Conservation (phyloP, 2,113 vertebrate genomes). For the Hystrix cristata region DNA sequence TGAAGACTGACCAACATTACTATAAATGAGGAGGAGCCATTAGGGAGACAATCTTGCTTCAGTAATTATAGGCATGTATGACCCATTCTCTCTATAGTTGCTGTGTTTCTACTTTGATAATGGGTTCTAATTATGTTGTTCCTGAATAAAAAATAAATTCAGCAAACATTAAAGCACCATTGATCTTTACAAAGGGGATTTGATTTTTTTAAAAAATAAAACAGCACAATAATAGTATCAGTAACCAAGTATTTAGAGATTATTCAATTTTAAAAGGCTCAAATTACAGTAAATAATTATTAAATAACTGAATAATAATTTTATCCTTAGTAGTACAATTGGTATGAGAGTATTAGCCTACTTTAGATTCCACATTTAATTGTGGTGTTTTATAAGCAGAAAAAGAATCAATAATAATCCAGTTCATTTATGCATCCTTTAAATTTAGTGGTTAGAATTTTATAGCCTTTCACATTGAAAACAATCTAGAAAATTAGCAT, state of each 20-base stretch:
- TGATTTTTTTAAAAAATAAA: conserved; percentile 2
- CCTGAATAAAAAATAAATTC: not conserved
- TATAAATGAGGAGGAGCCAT: not conserved
- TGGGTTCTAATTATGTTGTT: conserved; percentile 14
- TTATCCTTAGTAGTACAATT: conserved; percentile 29
- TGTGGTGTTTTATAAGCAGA: not conserved
- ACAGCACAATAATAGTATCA: not conserved
- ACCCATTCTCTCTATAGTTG: not conserved
- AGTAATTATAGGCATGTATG: not conserved
- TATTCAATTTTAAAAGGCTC: not conserved
- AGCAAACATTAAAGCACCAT: not conserved
- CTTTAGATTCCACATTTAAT: conserved; percentile 57
- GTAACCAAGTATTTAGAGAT: not conserved
- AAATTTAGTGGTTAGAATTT: not conserved
- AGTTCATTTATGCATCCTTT: not conserved
- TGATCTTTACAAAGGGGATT: not conserved
- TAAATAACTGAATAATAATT: conserved; percentile 54
- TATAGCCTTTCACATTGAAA: conserved; percentile 7
- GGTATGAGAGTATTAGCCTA: not conserved
- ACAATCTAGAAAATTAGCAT: conserved; percentile 29
- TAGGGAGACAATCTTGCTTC: not conserved
- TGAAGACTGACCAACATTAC: not conserved
- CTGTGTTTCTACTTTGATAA: conserved; percentile 8
- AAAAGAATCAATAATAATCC: not conserved
- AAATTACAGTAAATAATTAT: not conserved